Evolutionary conservation across 2,113 vertebrate species (phyloP), one percentile per base, ranked within the genome.

Genomic region (Xiphophorus maculatus): DNA sequence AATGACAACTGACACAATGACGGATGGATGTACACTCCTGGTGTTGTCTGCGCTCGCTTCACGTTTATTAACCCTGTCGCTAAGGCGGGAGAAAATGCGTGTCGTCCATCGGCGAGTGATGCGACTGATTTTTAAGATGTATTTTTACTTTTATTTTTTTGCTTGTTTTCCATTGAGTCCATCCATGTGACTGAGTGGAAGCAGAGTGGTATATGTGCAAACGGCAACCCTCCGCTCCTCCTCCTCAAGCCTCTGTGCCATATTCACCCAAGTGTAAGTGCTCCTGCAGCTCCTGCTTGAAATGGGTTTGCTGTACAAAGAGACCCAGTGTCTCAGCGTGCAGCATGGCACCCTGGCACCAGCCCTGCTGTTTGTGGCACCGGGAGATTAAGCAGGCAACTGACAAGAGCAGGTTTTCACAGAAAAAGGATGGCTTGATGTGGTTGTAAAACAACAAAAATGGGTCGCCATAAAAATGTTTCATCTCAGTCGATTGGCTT

Each of bases 261-360:
- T 80, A 88, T 91, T 84, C 82, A 87, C 79, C 62, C 73, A 76
- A 76, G 71, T 80, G 61, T 63, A 80, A 85, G 76, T 78, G 76
- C 78, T 86, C 74, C 88, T 84, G 88, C 73, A 84, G 90, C 84
- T 84, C 76, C 75, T 79, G 83, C 88, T 78, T 86, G 80, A 84
- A 81, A 84, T 77, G 86, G 61, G 66, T 80, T 81, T 3, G 0
- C 42, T 40, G 5, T 77, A 88, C 85, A 88, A 88, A 91, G 89
- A 90, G 79, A 76, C 58, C 63, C 73, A 82, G 66, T 85, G 84
- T 90, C 80, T 88, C 79, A 76, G 77, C 73, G 22, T 82, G 85
- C 12, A 77, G 86, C 81, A 71, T 88, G 83, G 88, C 88, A 87
- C 84, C 28, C 61, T 82, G 86, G 87, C 85, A 85, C 82, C 79